phyloP scores from a whole-genome alignment of 1,140 invertebrate genomes.

The Drosophila repletoides region DNA sequence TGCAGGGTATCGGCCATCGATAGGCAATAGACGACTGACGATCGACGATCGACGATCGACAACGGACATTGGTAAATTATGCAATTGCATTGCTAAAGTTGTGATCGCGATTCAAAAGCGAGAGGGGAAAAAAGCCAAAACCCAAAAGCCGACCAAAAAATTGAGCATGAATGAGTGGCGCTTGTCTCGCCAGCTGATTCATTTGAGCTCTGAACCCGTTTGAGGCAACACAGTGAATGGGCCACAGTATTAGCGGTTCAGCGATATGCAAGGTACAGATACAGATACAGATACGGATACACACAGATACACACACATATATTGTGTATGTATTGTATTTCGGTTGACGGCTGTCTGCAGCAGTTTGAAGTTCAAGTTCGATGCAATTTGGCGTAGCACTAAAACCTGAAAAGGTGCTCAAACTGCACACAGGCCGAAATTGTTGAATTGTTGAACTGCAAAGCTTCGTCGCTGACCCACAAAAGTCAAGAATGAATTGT shows the following conservation, averaged over 20 bases:
- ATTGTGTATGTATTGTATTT: constrained; percentile 30
- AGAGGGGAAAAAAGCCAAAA: constrained; percentile 36
- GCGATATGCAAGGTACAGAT: constrained; percentile 14
- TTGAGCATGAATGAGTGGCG: constrained; percentile 58
- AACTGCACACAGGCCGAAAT: constrained; percentile 41
- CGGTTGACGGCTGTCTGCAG: constrained; percentile 50
- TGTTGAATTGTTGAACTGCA: constrained; percentile 3
- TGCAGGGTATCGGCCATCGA: no score
- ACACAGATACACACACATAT: constrained; percentile 22
- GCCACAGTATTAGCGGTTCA: constrained; percentile 22
- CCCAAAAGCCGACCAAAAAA: constrained; percentile 25
- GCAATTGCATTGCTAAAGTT: constrained; percentile 47
- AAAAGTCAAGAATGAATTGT: constrained; percentile 76
- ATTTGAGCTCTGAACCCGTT: constrained; percentile 66
- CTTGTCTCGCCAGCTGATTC: constrained; percentile 63
- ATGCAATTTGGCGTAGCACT: constrained; percentile 59
- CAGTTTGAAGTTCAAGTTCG: constrained; percentile 78
- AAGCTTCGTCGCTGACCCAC: constrained; percentile 57
- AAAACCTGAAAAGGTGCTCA: constrained; percentile 40
- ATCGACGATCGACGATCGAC: neutral
- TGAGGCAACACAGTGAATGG: constrained; percentile 13
- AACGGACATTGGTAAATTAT: constrained; percentile 25
- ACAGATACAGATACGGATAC: constrained; percentile 3
- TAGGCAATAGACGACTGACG: neutral
- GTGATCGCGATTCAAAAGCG: constrained; percentile 2